phyloP scores from a whole-genome alignment of 1,140 invertebrate genomes.

The Bicyclus anynana region DNA sequence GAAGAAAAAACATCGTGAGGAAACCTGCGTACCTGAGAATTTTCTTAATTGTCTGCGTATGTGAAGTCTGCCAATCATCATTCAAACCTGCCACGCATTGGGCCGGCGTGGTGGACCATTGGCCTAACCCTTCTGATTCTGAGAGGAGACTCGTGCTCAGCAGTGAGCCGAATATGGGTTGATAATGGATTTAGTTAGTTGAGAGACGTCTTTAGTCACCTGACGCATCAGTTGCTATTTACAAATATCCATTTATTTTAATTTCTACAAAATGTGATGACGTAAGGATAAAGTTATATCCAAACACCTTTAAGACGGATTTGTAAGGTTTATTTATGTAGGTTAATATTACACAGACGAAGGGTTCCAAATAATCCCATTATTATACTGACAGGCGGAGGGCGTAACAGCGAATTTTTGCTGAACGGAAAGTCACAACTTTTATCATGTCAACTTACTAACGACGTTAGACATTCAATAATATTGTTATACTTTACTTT shows the following conservation, averaged over 20 bases:
- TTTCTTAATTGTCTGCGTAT: too few relatives aligned
- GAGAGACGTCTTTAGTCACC: too few relatives aligned
- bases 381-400: constrained; percentile 9
- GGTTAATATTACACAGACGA: background rate
- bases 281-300: background rate
- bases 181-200: too few relatives aligned
- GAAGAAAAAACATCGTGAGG: too few relatives aligned
- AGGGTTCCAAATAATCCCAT: constrained; percentile 12
- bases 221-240: too few relatives aligned
- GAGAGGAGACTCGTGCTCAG: too few relatives aligned
- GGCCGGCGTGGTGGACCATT: too few relatives aligned
- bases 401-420: background rate
- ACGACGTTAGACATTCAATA: background rate
- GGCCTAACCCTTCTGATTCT: too few relatives aligned
- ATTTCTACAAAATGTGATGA: background rate
- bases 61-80: too few relatives aligned
- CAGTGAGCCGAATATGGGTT: too few relatives aligned
- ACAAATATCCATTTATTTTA: background rate
- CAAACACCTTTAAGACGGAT: background rate
- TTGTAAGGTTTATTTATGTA: background rate
- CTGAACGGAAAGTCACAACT: constrained; percentile 2
- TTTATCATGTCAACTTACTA: constrained; percentile 13
- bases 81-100: too few relatives aligned
- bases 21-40: too few relatives aligned
- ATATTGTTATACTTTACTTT: background rate